These are phyloP conservation scores for Lithodes maja DNA, from an alignment of 2,888 invertebrate genomes.

Conservation along the genomic window DNA sequence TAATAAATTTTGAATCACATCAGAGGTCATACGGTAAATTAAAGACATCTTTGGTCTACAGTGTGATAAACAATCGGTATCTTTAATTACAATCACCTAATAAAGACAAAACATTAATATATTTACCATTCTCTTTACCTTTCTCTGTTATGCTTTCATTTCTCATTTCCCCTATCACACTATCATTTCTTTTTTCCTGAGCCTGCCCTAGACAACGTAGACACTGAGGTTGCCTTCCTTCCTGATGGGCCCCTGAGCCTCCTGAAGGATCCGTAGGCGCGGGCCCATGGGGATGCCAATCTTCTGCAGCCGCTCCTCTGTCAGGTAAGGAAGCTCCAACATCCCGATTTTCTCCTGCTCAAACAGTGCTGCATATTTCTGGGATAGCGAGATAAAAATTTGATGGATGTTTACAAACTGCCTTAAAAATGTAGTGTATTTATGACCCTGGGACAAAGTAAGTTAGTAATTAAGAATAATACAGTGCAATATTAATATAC, in stretches of 20 bases:
- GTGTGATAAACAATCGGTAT: no score
- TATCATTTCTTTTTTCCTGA: no score
- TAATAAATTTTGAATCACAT: no score
- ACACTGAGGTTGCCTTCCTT: conserved; percentile 70
- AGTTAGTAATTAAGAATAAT: no score
- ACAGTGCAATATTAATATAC: no score
- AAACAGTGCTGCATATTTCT: conserved; percentile 91
- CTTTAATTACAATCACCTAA: no score
- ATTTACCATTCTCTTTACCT: not conserved
- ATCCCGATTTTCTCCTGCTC: conserved; percentile 92
- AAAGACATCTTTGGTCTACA: no score
- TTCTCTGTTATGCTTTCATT: not conserved
- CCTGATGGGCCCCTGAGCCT: conserved; percentile 79
- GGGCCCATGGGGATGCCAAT: conserved; percentile 95
- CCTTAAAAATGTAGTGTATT: no score
- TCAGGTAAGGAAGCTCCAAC: conserved; percentile 92
- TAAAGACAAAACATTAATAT: not conserved
- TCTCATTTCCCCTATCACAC: no score
- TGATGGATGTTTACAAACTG: no score
- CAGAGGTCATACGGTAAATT: no score
- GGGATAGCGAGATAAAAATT: conserved; percentile 71
- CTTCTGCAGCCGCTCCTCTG: conserved; percentile 89
- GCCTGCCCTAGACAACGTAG: conserved; percentile 54
- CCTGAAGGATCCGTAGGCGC: conserved; percentile 89
- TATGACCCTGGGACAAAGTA: no score